Conservation (phyloP, 2,888 invertebrate species). For the Athripsodes cinereus region DNA sequence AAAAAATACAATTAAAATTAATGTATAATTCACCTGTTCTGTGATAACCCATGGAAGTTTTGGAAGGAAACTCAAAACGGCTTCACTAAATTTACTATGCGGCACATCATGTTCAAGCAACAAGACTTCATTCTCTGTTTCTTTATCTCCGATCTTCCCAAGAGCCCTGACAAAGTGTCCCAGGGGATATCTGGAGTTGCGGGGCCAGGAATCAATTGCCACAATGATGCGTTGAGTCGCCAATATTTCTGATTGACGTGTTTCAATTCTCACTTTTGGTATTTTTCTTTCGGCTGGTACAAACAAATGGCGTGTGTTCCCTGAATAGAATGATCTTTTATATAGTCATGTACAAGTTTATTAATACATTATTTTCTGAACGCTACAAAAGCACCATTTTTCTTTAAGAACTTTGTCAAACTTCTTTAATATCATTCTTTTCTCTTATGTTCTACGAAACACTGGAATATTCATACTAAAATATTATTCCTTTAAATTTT, state of each 20-base stretch:
- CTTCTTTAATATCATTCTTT: no score
- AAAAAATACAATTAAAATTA: background rate
- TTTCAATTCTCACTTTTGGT: slow-evolving; percentile 93
- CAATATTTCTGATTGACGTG: slow-evolving; percentile 78
- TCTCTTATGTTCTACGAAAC: no score
- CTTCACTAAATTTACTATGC: slow-evolving; percentile 90
- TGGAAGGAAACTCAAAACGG: slow-evolving; percentile 88
- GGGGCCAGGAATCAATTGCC: slow-evolving; percentile 94
- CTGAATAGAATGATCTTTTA: slow-evolving; percentile 31
- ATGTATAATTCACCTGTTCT: slow-evolving; percentile 54
- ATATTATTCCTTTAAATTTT: background rate
- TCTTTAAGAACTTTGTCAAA: no score
- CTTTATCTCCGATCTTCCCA: slow-evolving; percentile 84
- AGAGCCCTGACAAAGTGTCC: slow-evolving; percentile 94
- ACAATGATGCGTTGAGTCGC: slow-evolving; percentile 86
- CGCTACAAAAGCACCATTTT: no score
- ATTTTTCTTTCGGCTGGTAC: slow-evolving; percentile 91
- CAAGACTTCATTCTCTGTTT: slow-evolving; percentile 95
- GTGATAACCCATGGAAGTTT: slow-evolving; percentile 84
- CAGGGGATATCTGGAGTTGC: slow-evolving; percentile 85
- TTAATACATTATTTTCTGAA: no score
- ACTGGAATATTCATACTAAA: background rate
- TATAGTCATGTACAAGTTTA: no score
- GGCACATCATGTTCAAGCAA: slow-evolving; percentile 96
- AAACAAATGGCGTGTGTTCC: slow-evolving; percentile 76